phyloP scores from a whole-genome alignment of 2,888 invertebrate species.

The Sinotaia quadrata region DNA sequence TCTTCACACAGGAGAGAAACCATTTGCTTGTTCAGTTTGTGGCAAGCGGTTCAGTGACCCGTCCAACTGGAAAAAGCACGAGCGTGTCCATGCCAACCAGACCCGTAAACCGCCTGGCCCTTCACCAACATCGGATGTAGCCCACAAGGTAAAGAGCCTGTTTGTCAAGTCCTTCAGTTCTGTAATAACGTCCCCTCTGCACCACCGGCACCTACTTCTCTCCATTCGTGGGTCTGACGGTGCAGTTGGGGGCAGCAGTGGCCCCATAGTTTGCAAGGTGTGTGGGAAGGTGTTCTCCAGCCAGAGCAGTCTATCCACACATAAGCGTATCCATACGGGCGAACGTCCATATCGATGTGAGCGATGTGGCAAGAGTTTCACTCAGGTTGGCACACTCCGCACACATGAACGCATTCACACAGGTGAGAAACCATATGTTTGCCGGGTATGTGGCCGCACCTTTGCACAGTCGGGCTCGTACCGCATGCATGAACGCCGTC shows the following conservation, averaged over 20 bases:
- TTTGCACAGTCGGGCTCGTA: slow-evolving; percentile 66
- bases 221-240: slow-evolving; percentile 24
- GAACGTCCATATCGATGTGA: slow-evolving; percentile 59
- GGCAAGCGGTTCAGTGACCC: slow-evolving; percentile 65
- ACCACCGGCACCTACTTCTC: neutral
- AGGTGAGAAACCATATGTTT: slow-evolving; percentile 63
- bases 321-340: slow-evolving; percentile 63
- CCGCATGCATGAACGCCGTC: slow-evolving; percentile 65
- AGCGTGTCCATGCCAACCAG: slow-evolving; percentile 58
- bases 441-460: slow-evolving; percentile 51
- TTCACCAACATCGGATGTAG: slow-evolving; percentile 34
- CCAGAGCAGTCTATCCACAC: slow-evolving; percentile 61
- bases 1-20: slow-evolving; percentile 66
- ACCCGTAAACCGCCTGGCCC: slow-evolving; percentile 48
- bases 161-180: slow-evolving; percentile 30
- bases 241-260: slow-evolving; percentile 19
- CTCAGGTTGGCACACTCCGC: slow-evolving; percentile 64
- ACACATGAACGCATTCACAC: slow-evolving; percentile 66
- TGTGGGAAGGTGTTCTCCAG: slow-evolving; percentile 64
- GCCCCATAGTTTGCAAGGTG: slow-evolving; percentile 51
- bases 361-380: slow-evolving; percentile 61
- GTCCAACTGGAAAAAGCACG: slow-evolving; percentile 67
- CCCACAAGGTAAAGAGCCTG: slow-evolving; percentile 35
- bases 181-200: slow-evolving; percentile 25
- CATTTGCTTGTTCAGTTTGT: slow-evolving; percentile 64